Evolutionary conservation across 2,888 invertebrate genomes (phyloP).

Genomic region (Microdon myrmicae): DNA sequence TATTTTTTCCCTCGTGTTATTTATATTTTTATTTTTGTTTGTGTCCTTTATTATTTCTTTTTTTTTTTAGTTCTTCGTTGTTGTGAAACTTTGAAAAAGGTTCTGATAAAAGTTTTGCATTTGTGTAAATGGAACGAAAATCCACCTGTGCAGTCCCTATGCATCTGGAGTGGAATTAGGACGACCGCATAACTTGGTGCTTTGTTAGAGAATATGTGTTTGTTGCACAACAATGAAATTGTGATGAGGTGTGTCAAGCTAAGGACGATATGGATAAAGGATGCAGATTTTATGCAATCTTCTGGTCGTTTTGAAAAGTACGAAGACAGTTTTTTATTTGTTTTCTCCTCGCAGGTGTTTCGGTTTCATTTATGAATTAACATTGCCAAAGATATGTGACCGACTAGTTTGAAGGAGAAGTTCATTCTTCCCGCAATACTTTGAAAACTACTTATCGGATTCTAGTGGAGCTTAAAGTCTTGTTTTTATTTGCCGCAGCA

Average conservation of each 20-base stretch:
- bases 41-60: background rate
- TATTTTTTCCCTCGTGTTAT: too few relatives aligned
- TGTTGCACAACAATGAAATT: conserved; percentile 8
- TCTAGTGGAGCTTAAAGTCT: too few relatives aligned
- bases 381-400: too few relatives aligned
- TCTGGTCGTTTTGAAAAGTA: conserved; percentile 11
- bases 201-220: conserved; percentile 1
- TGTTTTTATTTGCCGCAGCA: too few relatives aligned
- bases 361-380: too few relatives aligned
- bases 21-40: too few relatives aligned
- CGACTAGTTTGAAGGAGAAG: too few relatives aligned
- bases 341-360: background rate
- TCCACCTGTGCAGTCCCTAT: conserved; percentile 24
- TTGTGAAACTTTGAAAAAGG: conserved; percentile 16
- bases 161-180: conserved; percentile 19
- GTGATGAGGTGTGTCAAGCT: conserved; percentile 12
- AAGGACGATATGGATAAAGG: conserved; percentile 4
- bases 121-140: conserved; percentile 35
- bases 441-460: too few relatives aligned
- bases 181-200: conserved; percentile 1
- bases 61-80: conserved; percentile 2
- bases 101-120: conserved; percentile 30
- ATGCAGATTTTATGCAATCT: conserved; percentile 7
- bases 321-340: background rate
- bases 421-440: too few relatives aligned